phyloP scores from a whole-genome alignment of 2,113 vertebrate species.

The Laterallus jamaicensis region DNA sequence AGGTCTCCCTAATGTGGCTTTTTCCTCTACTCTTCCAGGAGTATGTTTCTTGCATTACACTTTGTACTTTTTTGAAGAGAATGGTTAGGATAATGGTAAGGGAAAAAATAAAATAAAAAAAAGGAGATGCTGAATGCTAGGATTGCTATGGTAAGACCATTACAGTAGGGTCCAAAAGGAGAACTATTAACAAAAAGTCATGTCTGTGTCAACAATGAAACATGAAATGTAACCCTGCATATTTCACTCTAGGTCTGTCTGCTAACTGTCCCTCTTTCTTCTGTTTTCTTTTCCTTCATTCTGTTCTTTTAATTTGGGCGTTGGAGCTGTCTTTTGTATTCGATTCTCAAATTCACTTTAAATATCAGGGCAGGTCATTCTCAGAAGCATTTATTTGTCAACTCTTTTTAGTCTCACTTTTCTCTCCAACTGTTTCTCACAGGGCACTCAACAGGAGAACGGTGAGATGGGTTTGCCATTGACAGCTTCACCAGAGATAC shows the following conservation, averaged over 20 bases:
- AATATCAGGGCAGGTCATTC: not conserved
- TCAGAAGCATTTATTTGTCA: not conserved
- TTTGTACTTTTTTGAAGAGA: not conserved
- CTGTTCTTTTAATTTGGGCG: slow-evolving; percentile 30
- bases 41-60: not conserved
- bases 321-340: slow-evolving; percentile 9
- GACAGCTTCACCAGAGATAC: not conserved
- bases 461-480: not conserved
- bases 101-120: not conserved
- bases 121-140: not conserved
- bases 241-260: not conserved
- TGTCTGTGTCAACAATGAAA: not conserved
- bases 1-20: not conserved
- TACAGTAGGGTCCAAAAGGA: not conserved
- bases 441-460: not conserved
- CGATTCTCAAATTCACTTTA: not conserved
- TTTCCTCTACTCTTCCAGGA: not conserved
- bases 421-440: not conserved
- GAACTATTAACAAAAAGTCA: not conserved
- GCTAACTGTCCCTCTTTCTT: not conserved
- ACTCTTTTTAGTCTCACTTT: not conserved
- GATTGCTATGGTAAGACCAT: not conserved
- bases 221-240: not conserved
- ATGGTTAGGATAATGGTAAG: not conserved
- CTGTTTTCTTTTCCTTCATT: not conserved